phyloP scores from a whole-genome alignment of 1,140 invertebrate species.

The Brachionus koreanus region DNA sequence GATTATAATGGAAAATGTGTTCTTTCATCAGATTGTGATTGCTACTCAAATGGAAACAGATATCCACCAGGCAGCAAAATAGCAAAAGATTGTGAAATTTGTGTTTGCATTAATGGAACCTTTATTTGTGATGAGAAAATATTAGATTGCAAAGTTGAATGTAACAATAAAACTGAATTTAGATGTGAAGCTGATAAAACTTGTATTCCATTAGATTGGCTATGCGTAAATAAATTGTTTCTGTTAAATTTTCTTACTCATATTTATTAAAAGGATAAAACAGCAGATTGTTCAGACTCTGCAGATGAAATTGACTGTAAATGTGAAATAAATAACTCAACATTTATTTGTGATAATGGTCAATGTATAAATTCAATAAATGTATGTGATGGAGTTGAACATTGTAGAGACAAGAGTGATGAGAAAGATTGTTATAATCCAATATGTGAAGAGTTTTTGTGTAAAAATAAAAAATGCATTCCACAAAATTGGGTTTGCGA shows the following conservation, averaged over 20 bases:
- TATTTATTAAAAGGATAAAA: conserved; percentile 60
- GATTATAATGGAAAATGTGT: conserved; percentile 69
- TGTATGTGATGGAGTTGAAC: conserved; percentile 36
- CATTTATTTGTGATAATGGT: conserved; percentile 45
- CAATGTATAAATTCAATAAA: conserved; percentile 42
- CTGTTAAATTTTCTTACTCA: background rate
- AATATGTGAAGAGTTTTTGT: conserved; percentile 35
- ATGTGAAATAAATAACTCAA: conserved; percentile 45
- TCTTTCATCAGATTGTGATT: conserved; percentile 69
- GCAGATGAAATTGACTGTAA: conserved; percentile 63
- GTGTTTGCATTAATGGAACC: conserved; percentile 39
- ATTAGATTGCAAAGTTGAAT: conserved; percentile 7
- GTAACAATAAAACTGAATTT: background rate
- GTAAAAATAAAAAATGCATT: conserved; percentile 33
- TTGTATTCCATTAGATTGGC: conserved; percentile 51
- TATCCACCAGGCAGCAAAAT: conserved; percentile 59
- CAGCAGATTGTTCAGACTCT: conserved; percentile 67
- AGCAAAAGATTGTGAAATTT: conserved; percentile 46
- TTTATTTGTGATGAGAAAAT: conserved; percentile 18
- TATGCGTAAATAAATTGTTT: conserved; percentile 64
- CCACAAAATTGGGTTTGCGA: conserved; percentile 19
- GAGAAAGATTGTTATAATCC: conserved; percentile 22
- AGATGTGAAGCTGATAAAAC: background rate
- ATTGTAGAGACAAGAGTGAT: conserved; percentile 45
- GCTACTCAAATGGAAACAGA: conserved; percentile 67